Conservation (phyloP, 2,888 invertebrate species). For the Omphaloscelis lunosa region DNA sequence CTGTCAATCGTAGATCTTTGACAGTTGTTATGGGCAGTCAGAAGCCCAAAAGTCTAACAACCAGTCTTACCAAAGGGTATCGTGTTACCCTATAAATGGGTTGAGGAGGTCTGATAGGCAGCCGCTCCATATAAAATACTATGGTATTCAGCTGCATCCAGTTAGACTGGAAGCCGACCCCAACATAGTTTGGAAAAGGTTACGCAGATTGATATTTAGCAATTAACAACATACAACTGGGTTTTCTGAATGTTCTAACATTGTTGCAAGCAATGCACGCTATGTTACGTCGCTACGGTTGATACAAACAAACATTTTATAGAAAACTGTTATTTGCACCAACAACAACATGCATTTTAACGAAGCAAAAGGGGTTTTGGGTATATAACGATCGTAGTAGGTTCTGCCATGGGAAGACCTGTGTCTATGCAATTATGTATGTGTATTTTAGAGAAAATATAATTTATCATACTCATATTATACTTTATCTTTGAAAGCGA, state of each 20-base stretch:
- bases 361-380: neutral
- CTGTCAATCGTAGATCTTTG: neutral
- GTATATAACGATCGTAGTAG: neutral
- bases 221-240: neutral
- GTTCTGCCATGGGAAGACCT: neutral
- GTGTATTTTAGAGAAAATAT: neutral
- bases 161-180: neutral
- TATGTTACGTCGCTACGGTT: neutral
- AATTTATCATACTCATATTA: neutral
- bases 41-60: neutral
- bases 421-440: neutral
- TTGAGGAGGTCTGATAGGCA: neutral
- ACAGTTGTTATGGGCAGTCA: neutral
- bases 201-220: neutral
- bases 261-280: neutral
- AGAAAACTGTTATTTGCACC: neutral
- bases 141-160: too few species aligned
- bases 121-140: neutral
- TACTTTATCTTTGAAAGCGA: neutral
- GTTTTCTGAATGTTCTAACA: neutral
- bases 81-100: neutral
- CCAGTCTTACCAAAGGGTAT: neutral
- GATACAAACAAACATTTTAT: neutral
- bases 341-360: neutral
- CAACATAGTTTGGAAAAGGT: neutral